A percentile compares a stretch with the other conserved stretches of the same genome.
Conservation (phyloP, 2,797 vertebrate species). For the Myotis daubentonii region DNA sequence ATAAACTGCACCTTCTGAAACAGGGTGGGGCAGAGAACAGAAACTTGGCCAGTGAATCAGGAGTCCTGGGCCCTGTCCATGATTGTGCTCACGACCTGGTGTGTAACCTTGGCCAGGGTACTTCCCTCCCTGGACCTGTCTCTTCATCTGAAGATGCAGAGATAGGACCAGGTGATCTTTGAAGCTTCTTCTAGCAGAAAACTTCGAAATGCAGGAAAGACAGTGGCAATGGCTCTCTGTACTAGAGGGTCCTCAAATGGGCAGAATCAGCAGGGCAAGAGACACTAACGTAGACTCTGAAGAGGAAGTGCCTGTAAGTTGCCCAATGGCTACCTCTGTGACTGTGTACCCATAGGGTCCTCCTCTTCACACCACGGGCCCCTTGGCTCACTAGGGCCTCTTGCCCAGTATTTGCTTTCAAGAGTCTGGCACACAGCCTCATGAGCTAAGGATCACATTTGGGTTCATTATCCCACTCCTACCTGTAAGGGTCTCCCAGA, state of each 20-base stretch:
- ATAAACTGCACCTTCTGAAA: neutral
- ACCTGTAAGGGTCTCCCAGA: neutral
- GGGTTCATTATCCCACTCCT: neutral
- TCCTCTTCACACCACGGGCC: neutral
- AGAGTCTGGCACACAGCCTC: neutral
- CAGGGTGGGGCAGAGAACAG: neutral
- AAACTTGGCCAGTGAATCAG: neutral
- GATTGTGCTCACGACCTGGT: neutral
- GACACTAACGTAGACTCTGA: neutral
- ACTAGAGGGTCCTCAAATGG: neutral
- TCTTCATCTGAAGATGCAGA: neutral
- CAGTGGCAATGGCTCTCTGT: neutral
- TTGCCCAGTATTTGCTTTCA: neutral
- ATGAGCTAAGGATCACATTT: neutral
- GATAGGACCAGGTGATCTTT: neutral
- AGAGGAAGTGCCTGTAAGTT: neutral
- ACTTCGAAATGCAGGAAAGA: neutral
- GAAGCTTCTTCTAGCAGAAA: conserved; percentile 2
- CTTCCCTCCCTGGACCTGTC: neutral
- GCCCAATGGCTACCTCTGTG: neutral
- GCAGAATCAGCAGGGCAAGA: neutral
- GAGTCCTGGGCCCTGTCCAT: neutral
- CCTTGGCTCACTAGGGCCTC: neutral
- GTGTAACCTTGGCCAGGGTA: neutral
- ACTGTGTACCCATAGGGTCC: neutral